Conservation (phyloP, 1,140 invertebrate genomes). For the Drosophila funebris region DNA sequence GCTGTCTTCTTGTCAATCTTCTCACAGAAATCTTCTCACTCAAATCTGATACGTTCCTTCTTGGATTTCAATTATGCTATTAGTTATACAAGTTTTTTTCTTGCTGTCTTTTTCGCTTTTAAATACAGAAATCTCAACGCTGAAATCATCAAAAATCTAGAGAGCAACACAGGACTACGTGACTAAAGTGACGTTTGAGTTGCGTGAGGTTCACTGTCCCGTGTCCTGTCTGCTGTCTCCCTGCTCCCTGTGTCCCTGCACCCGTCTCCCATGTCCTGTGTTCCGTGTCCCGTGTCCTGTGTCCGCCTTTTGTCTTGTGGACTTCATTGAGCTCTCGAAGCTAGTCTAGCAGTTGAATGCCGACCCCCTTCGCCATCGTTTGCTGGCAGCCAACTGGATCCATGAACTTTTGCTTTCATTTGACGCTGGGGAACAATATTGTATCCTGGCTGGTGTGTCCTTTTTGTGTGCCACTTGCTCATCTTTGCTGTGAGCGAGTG, state of each 20-base stretch:
- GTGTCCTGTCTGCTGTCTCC: neutral
- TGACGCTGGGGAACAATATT: slow-evolving; percentile 70
- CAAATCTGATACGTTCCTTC: too few species aligned
- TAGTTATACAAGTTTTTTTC: neutral
- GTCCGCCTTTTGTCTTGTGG: slow-evolving; percentile 4
- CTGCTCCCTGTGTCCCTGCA: neutral
- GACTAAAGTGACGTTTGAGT: neutral
- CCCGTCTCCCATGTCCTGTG: neutral
- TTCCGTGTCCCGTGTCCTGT: neutral
- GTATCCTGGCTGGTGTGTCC: slow-evolving; percentile 48
- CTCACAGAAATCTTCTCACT: too few species aligned
- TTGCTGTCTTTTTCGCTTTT: neutral
- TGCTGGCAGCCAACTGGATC: too few species aligned
- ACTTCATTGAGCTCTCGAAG: slow-evolving; percentile 19
- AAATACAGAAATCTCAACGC: slow-evolving; percentile 13
- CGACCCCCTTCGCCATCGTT: neutral
- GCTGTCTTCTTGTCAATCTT: too few species aligned
- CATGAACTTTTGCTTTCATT: slow-evolving; percentile 75
- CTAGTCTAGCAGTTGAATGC: slow-evolving; percentile 5
- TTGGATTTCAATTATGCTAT: neutral
- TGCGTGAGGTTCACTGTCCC: neutral
- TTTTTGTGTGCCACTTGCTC: slow-evolving; percentile 19
- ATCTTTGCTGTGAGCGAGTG: slow-evolving; percentile 25
- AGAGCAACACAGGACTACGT: slow-evolving; percentile 6
- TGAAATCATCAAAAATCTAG: slow-evolving; percentile 9